Evolutionary conservation across 2,888 invertebrate genomes (phyloP), one percentile per base, ranked within the genome.

Genomic region (Hypolimnas misippus): DNA sequence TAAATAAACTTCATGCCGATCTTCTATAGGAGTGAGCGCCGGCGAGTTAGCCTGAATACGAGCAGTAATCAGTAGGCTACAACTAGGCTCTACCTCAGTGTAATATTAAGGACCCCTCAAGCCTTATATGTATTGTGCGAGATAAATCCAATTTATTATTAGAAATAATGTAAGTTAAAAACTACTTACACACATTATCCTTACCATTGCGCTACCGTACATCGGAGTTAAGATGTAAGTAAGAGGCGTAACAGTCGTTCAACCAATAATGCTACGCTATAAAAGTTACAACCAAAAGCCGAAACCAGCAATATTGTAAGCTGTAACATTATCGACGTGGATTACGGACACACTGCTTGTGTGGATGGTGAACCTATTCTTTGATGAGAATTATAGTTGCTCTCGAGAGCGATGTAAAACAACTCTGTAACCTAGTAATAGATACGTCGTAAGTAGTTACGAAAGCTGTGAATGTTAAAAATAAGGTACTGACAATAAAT

Each of bases 221-320:
- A 29, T 49, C 14, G 29, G 35, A 52, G 12, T 35, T 33, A 35
- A n/a, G 35, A 52, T 35, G 5, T n/a, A 10, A 33, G 35, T 19
- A 33, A 51, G 33, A 12, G 6, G 5, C 6, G 33, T 12, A 12
- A 17, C 16, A 16, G 52, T n/a, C 52, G 49, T 57, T 57, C 49
- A 49, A 49, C 40, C 58, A 58, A 58, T 58, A 58, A 51, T 19
- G 40, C 58, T 51, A 19, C 51, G 42, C 46, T 46, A 49, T 58
- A 58, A 58, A 58, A 42, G 33, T 57, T 57, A 51, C 29, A 14
- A 50, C 33, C 51, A 21, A 46, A 49, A 57, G 49, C 57, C 35
- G 42, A 21, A 50, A 38, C 21, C 52, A 10, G 52, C 35, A 33
- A 52, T 52, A 52, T 35, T 52, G 52, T 52, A 52, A 52, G 35